A percentile compares a stretch with the other conserved stretches of the same genome.
phyloP scores from a whole-genome alignment of 1,140 invertebrate genomes.

The Macrocentrus cingulum region DNA sequence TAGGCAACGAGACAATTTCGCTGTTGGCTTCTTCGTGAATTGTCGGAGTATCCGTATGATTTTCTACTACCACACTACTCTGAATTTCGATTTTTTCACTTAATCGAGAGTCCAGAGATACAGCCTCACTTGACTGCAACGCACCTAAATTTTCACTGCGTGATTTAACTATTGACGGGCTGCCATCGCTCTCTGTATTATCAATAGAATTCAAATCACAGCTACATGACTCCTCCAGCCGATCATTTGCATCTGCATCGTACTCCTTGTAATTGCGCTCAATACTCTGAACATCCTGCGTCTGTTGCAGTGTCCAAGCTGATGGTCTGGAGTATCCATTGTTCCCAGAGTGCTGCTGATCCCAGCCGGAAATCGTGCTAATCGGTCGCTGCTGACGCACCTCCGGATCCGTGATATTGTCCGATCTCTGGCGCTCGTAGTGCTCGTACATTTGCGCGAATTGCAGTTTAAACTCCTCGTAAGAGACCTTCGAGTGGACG shows the following conservation, averaged over 20 bases:
- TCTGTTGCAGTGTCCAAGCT: constrained; percentile 54
- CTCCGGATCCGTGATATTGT: constrained; percentile 93
- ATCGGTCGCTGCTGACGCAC: constrained; percentile 88
- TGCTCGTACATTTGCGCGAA: constrained; percentile 97
- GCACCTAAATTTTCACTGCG: constrained; percentile 47
- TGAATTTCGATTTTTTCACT: constrained; percentile 52
- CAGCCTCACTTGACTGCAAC: constrained; percentile 58
- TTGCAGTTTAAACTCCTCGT: constrained; percentile 95
- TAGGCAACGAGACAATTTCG: constrained; percentile 40
- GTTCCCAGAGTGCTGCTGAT: constrained; percentile 64
- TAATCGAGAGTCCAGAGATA: constrained; percentile 59
- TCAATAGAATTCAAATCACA: constrained; percentile 62
- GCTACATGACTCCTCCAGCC: constrained; percentile 58
- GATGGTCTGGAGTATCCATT: constrained; percentile 51
- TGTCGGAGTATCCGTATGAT: constrained; percentile 44
- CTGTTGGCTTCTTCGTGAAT: constrained; percentile 45
- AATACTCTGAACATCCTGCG: constrained; percentile 50
- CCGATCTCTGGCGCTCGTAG: constrained; percentile 88
- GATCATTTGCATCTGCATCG: constrained; percentile 45
- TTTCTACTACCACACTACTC: constrained; percentile 35
- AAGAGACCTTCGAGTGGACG: constrained; percentile 98
- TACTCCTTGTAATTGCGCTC: constrained; percentile 54
- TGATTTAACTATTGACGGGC: constrained; percentile 57
- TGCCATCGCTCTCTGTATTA: constrained; percentile 61
- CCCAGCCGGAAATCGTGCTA: constrained; percentile 94